Conservation (phyloP, 2,888 invertebrate genomes). For the Conops quadrifasciatus region DNA sequence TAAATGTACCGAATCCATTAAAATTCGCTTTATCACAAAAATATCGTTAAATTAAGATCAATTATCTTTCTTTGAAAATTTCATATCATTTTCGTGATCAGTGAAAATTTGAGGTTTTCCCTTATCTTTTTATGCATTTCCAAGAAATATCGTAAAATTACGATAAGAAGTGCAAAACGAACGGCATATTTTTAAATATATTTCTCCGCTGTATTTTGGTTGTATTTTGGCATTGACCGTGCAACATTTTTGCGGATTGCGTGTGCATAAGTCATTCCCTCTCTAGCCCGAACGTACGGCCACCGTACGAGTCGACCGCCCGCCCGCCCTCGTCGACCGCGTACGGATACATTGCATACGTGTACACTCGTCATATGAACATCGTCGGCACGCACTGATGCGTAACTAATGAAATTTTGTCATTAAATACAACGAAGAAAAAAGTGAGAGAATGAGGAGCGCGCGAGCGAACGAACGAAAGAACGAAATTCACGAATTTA, state of each 20-base stretch:
- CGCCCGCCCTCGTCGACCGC: background rate
- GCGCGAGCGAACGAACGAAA: conserved; percentile 6
- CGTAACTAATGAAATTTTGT: conserved; percentile 35
- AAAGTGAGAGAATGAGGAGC: no score
- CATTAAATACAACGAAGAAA: conserved; percentile 17
- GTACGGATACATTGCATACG: background rate
- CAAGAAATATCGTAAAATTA: background rate
- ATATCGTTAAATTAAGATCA: no score
- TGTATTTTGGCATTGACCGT: conserved; percentile 14
- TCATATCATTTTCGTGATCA: no score
- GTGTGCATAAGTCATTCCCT: background rate
- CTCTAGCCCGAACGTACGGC: background rate
- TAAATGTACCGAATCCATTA: no score
- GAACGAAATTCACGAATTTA: conserved; percentile 1
- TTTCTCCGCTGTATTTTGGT: no score
- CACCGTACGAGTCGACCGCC: background rate
- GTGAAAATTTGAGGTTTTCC: no score
- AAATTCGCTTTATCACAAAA: no score
- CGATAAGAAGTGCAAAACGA: background rate
- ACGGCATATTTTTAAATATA: no score
- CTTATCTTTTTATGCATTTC: background rate
- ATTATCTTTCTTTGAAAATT: no score
- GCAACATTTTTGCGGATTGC: background rate
- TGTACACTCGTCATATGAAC: conserved; percentile 16
- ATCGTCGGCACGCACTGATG: conserved; percentile 20